Conservation (phyloP, 1,140 invertebrate species). For the Sinonovacula constricta region DNA sequence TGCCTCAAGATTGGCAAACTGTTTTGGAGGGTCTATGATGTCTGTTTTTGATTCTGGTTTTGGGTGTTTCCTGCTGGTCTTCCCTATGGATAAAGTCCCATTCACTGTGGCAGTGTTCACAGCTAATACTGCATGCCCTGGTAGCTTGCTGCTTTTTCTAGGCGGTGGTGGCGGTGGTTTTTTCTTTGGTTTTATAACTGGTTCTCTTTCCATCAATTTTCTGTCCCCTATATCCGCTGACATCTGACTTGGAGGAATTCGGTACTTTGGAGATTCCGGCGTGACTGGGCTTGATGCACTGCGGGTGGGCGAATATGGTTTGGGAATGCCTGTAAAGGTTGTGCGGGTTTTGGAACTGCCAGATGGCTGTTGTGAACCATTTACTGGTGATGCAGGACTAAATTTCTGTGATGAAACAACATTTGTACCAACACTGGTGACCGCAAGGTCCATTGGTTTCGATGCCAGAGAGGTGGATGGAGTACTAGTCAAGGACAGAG, state of each 20-base stretch:
- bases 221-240: slow-evolving; percentile 7
- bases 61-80: slow-evolving; percentile 1
- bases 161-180: slow-evolving; percentile 63
- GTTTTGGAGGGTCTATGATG: slow-evolving; percentile 49
- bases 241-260: slow-evolving; percentile 38
- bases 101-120: slow-evolving; percentile 47
- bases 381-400: slow-evolving; percentile 38
- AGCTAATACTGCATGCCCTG: slow-evolving; percentile 38
- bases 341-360: slow-evolving; percentile 14
- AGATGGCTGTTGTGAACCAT: background rate
- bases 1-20: slow-evolving; percentile 49
- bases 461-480: slow-evolving; percentile 25
- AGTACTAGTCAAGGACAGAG: slow-evolving; percentile 14
- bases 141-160: slow-evolving; percentile 57
- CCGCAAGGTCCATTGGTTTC: slow-evolving; percentile 9
- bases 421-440: slow-evolving; percentile 15
- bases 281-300: slow-evolving; percentile 29
- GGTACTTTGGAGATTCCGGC: slow-evolving; percentile 32
- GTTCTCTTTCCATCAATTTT: slow-evolving; percentile 5
- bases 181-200: slow-evolving; percentile 53
- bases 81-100: slow-evolving; percentile 34
- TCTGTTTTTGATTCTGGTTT: slow-evolving; percentile 13
- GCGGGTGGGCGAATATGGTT: slow-evolving; percentile 47
- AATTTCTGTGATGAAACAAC: slow-evolving; percentile 28
- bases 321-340: slow-evolving; percentile 49